A percentile compares a stretch with the other conserved stretches of the same genome.
Evolutionary conservation across 2,888 invertebrate species (phyloP).

Genomic region (Oligia latruncula): DNA sequence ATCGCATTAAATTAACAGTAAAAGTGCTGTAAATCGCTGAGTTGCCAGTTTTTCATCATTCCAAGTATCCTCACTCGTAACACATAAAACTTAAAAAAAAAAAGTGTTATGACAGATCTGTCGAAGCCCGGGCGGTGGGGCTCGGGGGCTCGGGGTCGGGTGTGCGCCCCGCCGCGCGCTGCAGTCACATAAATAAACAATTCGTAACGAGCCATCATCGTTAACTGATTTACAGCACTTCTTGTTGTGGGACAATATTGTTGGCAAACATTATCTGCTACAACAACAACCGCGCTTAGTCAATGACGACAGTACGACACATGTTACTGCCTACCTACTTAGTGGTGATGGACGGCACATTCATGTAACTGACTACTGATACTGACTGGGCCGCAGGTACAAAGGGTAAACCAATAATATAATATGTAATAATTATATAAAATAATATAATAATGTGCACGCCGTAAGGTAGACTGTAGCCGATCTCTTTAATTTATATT

Average conservation of each 20-base stretch:
- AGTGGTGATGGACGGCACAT: background rate
- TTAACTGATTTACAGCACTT: constrained; percentile 69
- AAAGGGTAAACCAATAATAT: too few species aligned
- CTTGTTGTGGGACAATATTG: constrained; percentile 27
- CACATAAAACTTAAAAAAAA: constrained; percentile 51
- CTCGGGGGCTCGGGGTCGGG: constrained; percentile 56
- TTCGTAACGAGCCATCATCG: constrained; percentile 66
- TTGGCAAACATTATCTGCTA: constrained; percentile 25
- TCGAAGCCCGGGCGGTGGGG: constrained; percentile 24
- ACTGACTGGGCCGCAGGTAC: background rate
- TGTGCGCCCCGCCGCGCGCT: constrained; percentile 68
- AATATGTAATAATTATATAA: too few species aligned
- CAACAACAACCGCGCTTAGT: constrained; percentile 15
- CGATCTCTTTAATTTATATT: too few species aligned
- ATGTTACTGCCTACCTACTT: constrained; percentile 5
- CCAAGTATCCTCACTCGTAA: constrained; percentile 69
- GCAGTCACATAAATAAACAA: constrained; percentile 65
- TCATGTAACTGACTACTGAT: background rate
- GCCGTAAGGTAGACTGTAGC: too few species aligned
- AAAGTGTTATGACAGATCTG: constrained; percentile 73
- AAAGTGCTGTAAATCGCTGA: constrained; percentile 71
- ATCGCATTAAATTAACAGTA: constrained; percentile 79
- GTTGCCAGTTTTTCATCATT: constrained; percentile 69
- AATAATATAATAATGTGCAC: too few species aligned
- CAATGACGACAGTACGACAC: background rate